phyloP scores from a whole-genome alignment of 2,113 vertebrate species.

The Otocyon megalotis region DNA sequence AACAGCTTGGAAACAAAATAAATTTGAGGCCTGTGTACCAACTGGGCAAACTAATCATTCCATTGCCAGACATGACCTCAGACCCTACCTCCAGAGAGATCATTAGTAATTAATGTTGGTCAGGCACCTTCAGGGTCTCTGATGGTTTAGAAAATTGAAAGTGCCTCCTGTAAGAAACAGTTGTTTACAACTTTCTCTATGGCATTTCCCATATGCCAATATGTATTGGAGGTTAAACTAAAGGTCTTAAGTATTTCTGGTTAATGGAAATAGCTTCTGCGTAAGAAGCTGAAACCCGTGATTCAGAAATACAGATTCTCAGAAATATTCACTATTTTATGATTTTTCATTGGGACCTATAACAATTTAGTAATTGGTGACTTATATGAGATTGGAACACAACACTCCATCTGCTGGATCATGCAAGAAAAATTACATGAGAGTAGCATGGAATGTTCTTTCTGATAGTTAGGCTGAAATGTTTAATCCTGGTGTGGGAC shows the following conservation, averaged over 20 bases:
- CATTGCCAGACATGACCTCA: neutral
- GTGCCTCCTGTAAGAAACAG: neutral
- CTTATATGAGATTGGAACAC: neutral
- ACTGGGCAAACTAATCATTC: neutral
- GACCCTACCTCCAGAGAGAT: neutral
- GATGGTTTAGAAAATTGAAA: neutral
- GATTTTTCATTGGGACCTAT: constrained; percentile 12
- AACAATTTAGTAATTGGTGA: constrained; percentile 14
- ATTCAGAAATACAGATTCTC: neutral
- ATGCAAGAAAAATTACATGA: neutral
- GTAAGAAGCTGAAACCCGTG: constrained; percentile 23
- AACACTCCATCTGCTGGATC: neutral
- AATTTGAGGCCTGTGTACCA: constrained; percentile 39
- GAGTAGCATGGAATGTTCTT: neutral
- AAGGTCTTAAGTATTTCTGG: constrained; percentile 56
- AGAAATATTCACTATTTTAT: constrained; percentile 41
- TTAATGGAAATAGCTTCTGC: neutral
- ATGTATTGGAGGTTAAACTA: constrained; percentile 46
- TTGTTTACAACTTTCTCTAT: neutral
- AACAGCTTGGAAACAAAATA: constrained; percentile 55
- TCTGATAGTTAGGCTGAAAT: neutral
- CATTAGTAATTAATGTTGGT: neutral
- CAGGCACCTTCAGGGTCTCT: neutral
- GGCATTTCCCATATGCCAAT: neutral
- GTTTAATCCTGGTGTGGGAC: neutral